A percentile compares a stretch with the other conserved stretches of the same genome.
phyloP scores from a whole-genome alignment of 1,140 invertebrate genomes.

The Phenacoccus solenopsis region DNA sequence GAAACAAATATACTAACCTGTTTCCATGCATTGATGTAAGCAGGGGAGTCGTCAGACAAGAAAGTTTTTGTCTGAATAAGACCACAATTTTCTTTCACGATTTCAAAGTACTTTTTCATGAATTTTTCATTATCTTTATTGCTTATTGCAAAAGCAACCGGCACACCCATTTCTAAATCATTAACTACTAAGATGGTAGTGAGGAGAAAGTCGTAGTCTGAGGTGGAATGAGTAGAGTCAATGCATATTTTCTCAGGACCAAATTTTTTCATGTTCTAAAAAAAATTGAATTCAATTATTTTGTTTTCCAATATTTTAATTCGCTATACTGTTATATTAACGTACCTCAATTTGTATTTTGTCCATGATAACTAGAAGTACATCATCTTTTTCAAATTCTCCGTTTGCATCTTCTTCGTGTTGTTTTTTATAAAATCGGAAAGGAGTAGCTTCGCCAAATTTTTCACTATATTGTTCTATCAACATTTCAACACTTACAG shows the following conservation, averaged over 20 bases:
- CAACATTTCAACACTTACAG: too few species aligned
- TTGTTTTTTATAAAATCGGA: too few species aligned
- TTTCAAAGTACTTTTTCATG: not conserved
- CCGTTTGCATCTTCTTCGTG: too few species aligned
- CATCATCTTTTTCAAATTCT: too few species aligned
- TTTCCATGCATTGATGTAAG: not conserved
- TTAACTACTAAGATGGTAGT: constrained; percentile 9
- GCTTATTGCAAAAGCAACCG: constrained; percentile 5
- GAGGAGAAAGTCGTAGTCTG: constrained; percentile 2
- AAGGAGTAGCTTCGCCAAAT: too few species aligned
- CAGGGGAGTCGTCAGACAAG: not conserved
- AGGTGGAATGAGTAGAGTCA: constrained; percentile 8
- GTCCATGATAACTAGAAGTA: too few species aligned
- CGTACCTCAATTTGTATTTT: too few species aligned
- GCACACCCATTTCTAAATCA: constrained; percentile 7
- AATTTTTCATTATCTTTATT: not conserved
- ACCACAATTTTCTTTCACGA: not conserved
- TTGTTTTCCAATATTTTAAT: too few species aligned
- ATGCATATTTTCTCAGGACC: constrained; percentile 5
- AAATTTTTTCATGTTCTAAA: not conserved
- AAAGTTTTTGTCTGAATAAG: not conserved
- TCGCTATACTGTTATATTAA: too few species aligned
- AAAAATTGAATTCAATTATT: too few species aligned
- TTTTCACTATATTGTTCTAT: too few species aligned
- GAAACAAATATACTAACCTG: too few species aligned